These are phyloP conservation scores for Anthrax anthrax DNA, from an alignment of 2,888 invertebrate genomes.

Conservation along the genomic window DNA sequence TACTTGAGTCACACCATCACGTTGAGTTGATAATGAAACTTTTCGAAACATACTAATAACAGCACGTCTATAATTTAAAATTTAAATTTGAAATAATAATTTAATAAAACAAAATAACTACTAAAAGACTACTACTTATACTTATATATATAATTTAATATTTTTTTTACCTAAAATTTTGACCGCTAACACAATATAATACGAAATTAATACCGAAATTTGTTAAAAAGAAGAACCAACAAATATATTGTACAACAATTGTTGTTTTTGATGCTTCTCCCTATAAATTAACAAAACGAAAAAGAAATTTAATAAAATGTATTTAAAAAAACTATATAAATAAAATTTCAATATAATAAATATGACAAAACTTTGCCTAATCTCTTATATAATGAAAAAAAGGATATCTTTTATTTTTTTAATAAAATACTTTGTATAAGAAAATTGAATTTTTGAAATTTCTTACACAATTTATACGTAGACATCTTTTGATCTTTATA, in stretches of 20 bases:
- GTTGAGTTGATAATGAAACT: constrained; percentile 20
- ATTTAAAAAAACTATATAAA: neutral
- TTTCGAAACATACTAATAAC: constrained; percentile 29
- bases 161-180: constrained; percentile 51
- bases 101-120: no score
- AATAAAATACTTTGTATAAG: no score
- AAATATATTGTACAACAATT: constrained; percentile 47
- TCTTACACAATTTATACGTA: no score
- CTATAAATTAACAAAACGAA: constrained; percentile 15
- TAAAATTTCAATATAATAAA: no score
- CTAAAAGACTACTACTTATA: no score
- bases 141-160: no score
- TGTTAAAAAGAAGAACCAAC: constrained; percentile 56
- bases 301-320: neutral
- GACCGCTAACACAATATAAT: constrained; percentile 66
- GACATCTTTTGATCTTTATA: no score
- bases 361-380: no score
- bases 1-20: constrained; percentile 32
- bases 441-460: no score
- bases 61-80: neutral
- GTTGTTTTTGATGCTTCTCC: constrained; percentile 35
- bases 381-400: no score
- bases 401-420: no score
- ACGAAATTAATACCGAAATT: constrained; percentile 76
- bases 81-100: neutral